Evolutionary conservation across 1,140 invertebrate species (phyloP), one percentile per base, ranked within the genome.

Genomic region (Potamilus streckersoni): DNA sequence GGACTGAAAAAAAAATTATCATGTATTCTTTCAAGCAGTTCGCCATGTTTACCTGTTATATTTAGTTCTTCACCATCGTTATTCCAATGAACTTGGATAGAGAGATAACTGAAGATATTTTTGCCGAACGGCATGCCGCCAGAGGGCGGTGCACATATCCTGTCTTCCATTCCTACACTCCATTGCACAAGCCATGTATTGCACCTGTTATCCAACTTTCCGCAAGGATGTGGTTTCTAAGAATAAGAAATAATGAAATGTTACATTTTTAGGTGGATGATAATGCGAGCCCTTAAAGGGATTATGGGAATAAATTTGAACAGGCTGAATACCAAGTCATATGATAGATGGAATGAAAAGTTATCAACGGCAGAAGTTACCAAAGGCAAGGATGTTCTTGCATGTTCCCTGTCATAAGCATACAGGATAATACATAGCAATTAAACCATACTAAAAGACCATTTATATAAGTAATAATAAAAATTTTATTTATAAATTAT

Each of bases 81-180:
- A 63, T 86, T 86, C 83, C 83, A 86, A 64, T 87, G 86, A 49
- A 87, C 80, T 77, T 87, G 86, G 17, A 87, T 69, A 6, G 80
- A 67, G 31, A 86, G 58, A n/a, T 79, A 80, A 17, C 70, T 69
- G 27, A 80, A 78, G 4, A 76, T 78, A 20, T 76, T 72, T 61
- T 78, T 78, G 2, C 86, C 86, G 71, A 87, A 83, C 15, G 80
- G 74, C 23, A 85, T 79, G 0, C 85, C 86, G 1, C 80, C 78
- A 27, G 82, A 69, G 5, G 67, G 56, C n/a, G 80, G 78, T 11
- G 80, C 75, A 69, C 79, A 84, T 23, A 84, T 82, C 13, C 72
- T 69, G 14, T 81, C 81, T 27, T 75, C 56, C 49, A 86, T 76
- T 5, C 86, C 86, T 58, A 84, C 69, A 6, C 83, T 82, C 82